Percentiles rank a stretch among this genome's conserved stretches.
Evolutionary conservation across 2,888 invertebrate genomes (phyloP).

Genomic region (Fabriciana adippe): DNA sequence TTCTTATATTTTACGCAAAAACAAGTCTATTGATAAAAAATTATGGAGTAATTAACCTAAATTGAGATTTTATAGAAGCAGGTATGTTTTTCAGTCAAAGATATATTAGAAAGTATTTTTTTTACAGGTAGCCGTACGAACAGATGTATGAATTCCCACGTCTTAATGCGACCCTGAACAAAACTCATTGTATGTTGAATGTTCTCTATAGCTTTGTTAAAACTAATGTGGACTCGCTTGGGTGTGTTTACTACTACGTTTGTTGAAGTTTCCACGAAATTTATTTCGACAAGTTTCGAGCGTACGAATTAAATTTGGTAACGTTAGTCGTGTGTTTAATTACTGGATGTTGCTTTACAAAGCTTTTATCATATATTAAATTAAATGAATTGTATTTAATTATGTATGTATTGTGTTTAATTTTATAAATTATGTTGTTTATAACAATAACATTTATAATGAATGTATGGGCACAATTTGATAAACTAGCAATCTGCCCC

Average conservation of each 20-base stretch:
- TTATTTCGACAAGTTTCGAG: constrained; percentile 19
- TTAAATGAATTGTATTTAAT: background rate
- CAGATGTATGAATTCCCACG: constrained; percentile 72
- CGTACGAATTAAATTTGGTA: constrained; percentile 22
- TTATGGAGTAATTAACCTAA: constrained; percentile 2
- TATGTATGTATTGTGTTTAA: background rate
- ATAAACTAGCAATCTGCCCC: too few species aligned
- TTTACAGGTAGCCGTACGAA: constrained; percentile 63
- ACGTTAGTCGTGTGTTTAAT: constrained; percentile 8
- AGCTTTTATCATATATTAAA: constrained; percentile 5
- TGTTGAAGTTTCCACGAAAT: constrained; percentile 31
- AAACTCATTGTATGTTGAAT: constrained; percentile 43
- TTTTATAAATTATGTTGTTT: background rate
- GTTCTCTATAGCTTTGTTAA: constrained; percentile 48
- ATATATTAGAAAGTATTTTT: constrained; percentile 60
- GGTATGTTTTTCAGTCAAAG: constrained; percentile 22
- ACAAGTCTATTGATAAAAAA: too few species aligned
- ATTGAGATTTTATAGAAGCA: constrained; percentile 18
- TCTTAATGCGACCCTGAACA: constrained; percentile 43
- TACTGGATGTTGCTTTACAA: background rate
- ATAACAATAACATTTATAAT: background rate
- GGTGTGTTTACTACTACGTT: constrained; percentile 32
- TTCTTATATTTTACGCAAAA: too few species aligned
- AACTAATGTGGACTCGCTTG: constrained; percentile 43
- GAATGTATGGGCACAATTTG: too few species aligned